These are phyloP conservation scores for Zaprionus ornatus DNA, from an alignment of 1,140 invertebrate species.

Conservation along the genomic window DNA sequence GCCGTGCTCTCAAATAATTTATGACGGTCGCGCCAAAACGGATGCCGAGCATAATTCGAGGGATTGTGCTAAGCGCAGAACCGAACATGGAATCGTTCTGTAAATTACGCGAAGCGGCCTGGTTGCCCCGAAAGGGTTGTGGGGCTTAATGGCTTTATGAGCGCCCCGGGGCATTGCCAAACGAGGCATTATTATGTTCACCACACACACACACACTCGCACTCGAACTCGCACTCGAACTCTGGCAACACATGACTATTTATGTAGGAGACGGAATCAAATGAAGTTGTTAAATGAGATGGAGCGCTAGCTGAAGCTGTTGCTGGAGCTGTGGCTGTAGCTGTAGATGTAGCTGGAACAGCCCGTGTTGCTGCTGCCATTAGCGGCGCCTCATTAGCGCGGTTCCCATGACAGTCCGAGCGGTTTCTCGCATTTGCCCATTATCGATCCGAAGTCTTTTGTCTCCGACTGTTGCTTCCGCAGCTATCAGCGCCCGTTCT, in stretches of 20 bases:
- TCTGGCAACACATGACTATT: conserved; percentile 36
- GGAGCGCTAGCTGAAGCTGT: not conserved
- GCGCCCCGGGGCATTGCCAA: conserved; percentile 68
- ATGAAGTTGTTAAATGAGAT: conserved; percentile 54
- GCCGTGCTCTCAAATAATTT: conserved; percentile 57
- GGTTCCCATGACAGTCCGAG: conserved; percentile 27
- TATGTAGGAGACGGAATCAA: conserved; percentile 32
- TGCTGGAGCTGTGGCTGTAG: conserved; percentile 5
- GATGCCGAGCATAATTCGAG: conserved; percentile 38
- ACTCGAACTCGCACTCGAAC: not conserved
- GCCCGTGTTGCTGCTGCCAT: conserved; percentile 53
- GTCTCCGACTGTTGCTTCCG: conserved; percentile 8
- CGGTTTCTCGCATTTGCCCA: not conserved
- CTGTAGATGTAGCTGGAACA: not conserved
- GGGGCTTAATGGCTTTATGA: conserved; percentile 75
- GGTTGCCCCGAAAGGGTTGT: conserved; percentile 62
- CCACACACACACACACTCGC: conserved; percentile 24
- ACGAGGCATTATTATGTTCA: conserved; percentile 69
- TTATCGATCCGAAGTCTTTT: conserved; percentile 45
- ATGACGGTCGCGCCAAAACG: conserved; percentile 53
- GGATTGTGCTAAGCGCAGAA: conserved; percentile 39
- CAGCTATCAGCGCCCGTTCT: not conserved
- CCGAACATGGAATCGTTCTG: conserved; percentile 49
- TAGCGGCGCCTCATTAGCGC: conserved; percentile 54
- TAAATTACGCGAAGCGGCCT: conserved; percentile 55